Percentiles rank a stretch among this genome's conserved stretches.
Evolutionary conservation across 2,797 vertebrate species (phyloP).

Genomic region (Rhinella marina): DNA sequence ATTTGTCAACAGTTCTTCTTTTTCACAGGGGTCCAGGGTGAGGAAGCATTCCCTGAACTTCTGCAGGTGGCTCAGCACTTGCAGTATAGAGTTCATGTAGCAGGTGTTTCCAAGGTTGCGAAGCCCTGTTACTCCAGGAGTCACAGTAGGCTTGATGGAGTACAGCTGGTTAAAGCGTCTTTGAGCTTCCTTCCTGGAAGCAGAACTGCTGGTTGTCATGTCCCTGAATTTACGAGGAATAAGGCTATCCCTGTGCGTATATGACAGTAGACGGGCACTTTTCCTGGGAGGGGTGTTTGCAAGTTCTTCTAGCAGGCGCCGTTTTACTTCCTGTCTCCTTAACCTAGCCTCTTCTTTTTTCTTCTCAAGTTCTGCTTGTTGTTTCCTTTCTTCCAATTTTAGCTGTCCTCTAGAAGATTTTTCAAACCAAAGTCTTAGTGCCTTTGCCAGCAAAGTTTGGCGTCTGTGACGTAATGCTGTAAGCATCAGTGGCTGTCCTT

Average conservation of each 20-base stretch:
- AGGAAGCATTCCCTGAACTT: constrained; percentile 99
- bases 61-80: constrained; percentile 98
- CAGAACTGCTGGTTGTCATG: constrained; percentile 71
- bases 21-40: constrained; percentile 93
- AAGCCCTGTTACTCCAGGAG: constrained; percentile 94
- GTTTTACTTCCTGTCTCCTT: constrained; percentile 89
- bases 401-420: constrained; percentile 82
- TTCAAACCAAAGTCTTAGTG: constrained; percentile 80
- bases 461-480: constrained; percentile 89
- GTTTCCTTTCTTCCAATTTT: constrained; percentile 77
- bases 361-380: constrained; percentile 81
- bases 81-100: constrained; percentile 99
- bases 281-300: constrained; percentile 91
- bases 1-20: constrained; percentile 91
- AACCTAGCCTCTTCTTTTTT: constrained; percentile 83
- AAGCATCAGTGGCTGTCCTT: constrained; percentile 86
- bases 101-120: constrained; percentile 98
- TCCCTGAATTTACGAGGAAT: constrained; percentile 88
- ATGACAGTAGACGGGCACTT: constrained; percentile 91
- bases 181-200: constrained; percentile 75
- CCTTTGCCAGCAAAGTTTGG: constrained; percentile 84
- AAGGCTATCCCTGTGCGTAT: constrained; percentile 80
- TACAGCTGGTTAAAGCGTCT: constrained; percentile 78
- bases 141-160: constrained; percentile 78
- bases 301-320: constrained; percentile 90